Base-by-base conservation (phyloP, 2,797 vertebrate species). In the Microchirus variegatus region DNA sequence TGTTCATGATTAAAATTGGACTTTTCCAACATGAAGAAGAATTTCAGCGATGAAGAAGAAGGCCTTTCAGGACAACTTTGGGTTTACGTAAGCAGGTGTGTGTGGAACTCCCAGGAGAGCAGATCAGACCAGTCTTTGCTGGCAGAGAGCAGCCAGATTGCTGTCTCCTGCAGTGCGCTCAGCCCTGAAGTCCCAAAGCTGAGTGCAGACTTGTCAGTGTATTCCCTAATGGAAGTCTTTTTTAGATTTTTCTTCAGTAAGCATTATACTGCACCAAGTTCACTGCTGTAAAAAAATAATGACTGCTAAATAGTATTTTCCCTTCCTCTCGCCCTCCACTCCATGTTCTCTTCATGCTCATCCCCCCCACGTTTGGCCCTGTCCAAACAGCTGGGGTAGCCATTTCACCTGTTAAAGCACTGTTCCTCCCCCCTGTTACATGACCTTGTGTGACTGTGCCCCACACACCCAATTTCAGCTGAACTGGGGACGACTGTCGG, bases 381-480 rank as follows among this genome's bases (percentile, higher is more conserved):
- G 16, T 85, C 70, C 56, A 13, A 75, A 60, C 86, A 88, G 78
- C 82, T 90, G 78, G 78, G 78, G 78, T 80, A 86, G 70, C 71
- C 61, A 80, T 87, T 83, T 80, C 71, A 73, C 86, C 85, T 84
- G 81, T 79, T 87, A 79, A 70, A 70, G 77, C 68, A 57, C 72
- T 73, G 79, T 85, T 84, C 83, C 22, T 22, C 77, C 59, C 40
- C 59, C 49, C n/a, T n/a, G 80, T 43, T 74, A 78, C 76, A n/a
- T n/a, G n/a, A n/a, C n/a, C n/a, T n/a, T n/a, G n/a, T n/a, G n/a
- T n/a, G n/a, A n/a, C n/a, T n/a, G n/a, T n/a, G n/a, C n/a, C n/a
- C n/a, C n/a, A n/a, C n/a, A n/a, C n/a, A n/a, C n/a, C n/a, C n/a
- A n/a, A n/a, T n/a, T n/a, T n/a, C n/a, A n/a, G n/a, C n/a, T n/a